A percentile compares a stretch with the other conserved stretches of the same genome.
These are phyloP conservation scores for Pristionchus japonicus DNA, from an alignment of 2,888 invertebrate species.

Conservation along the genomic window DNA sequence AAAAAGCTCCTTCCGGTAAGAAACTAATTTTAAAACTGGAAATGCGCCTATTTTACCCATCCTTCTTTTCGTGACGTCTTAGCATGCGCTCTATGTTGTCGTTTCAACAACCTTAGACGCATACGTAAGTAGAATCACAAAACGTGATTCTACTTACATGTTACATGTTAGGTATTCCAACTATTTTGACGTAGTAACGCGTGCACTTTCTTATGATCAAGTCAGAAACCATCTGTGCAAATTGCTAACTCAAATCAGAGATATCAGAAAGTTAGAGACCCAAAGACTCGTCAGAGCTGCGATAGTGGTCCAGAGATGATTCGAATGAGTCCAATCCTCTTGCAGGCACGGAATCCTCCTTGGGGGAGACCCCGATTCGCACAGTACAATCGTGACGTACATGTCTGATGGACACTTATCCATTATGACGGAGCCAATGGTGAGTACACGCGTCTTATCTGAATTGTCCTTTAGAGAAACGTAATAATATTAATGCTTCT, in stretches of 20 bases:
- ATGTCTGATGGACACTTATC: slow-evolving; percentile 3
- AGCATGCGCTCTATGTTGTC: background rate
- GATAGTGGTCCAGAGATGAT: background rate
- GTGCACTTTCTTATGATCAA: too few species aligned
- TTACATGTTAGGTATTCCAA: too few species aligned
- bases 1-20: too few species aligned
- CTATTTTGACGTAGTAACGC: background rate
- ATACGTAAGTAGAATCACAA: background rate
- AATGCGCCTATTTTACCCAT: too few species aligned
- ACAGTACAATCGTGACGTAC: background rate
- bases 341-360: background rate
- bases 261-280: background rate
- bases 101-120: background rate
- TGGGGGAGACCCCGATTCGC: background rate
- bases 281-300: background rate
- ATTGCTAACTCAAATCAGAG: background rate
- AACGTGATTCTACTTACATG: too few species aligned
- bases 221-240: too few species aligned
- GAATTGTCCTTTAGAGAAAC: too few species aligned
- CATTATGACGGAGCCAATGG: background rate
- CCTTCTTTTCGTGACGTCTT: background rate
- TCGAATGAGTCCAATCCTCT: background rate
- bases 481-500: background rate
- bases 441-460: too few species aligned
- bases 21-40: too few species aligned